Base-by-base conservation (phyloP, 2,888 invertebrate genomes). In the Stomorhina lunata region DNA sequence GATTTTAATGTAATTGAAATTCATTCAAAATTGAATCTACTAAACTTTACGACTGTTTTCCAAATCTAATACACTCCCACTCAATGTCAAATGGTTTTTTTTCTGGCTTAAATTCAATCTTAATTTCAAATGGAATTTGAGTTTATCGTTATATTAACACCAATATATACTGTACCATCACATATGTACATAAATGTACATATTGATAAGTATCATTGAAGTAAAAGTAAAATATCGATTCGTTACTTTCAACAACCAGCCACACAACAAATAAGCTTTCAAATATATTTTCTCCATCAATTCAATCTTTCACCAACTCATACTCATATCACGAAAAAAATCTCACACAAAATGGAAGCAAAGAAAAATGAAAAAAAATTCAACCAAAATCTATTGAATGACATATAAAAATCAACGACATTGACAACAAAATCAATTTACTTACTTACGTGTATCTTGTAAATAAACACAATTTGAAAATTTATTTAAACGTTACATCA, bases 401-500 rank as follows among this genome's bases (percentile, higher is more conserved):
- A 34, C 20, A 75, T 65, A 63, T 55, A 37, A 71, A 81, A 76
- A 72, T 77, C 73, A 77, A 69, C 75, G 75, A 57, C 59, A 66
- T 69, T 69, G 75, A 79, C 69, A 81, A 78, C 29, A 66, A 79
- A 79, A 79, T 79, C 82, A 82, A 79, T 82, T 82, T 82, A 79
- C 65, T 75, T 79, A 66, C 69, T 75, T 69, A 82, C 71, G 79
- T 73, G 57, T 66, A 79, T 32, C 82, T 82, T 66, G 75, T 71
- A 66, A 79, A 79, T 66, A 82, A 79, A 82, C 55, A 79, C 79
- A 82, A 72, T 82, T 82, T 76, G 59, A 71, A 79, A 82, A 79
- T 82, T 82, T 79, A 79, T 79, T 82, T 79, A 79, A 79, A 76
- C 82, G 69, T 82, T 79, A 71, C 79, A 76, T 75, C 53, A 76